Evolutionary conservation across 2,888 invertebrate genomes (phyloP).

Genomic region (Flexamia atlantica): DNA sequence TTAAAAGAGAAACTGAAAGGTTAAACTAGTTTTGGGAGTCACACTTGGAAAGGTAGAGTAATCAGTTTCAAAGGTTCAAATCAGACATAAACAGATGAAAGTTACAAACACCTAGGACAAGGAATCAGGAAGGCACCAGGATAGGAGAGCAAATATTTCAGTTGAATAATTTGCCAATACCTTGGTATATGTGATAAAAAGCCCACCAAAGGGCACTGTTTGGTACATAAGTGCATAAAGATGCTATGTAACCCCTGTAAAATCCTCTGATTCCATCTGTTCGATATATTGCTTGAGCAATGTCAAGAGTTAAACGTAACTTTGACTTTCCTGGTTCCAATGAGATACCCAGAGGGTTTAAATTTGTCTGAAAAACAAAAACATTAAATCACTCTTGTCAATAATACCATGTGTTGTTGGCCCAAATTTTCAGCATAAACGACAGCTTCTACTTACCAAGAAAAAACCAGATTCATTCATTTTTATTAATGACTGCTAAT

Average conservation of each 20-base stretch:
- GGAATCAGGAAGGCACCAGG: neutral
- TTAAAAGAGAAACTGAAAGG: too few species aligned
- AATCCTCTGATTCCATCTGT: constrained; percentile 92
- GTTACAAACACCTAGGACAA: neutral
- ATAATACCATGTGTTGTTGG: too few species aligned
- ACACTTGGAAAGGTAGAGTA: too few species aligned
- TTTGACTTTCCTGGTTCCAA: constrained; percentile 80
- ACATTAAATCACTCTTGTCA: neutral
- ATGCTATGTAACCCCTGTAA: constrained; percentile 95
- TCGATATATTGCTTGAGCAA: constrained; percentile 87
- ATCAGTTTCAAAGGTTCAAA: too few species aligned
- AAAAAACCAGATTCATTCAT: too few species aligned
- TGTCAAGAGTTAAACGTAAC: constrained; percentile 84
- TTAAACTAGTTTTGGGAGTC: too few species aligned
- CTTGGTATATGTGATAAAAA: constrained; percentile 95
- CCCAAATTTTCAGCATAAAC: too few species aligned
- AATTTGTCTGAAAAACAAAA: constrained; percentile 17
- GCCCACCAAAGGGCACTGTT: constrained; percentile 99
- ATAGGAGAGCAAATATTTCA: neutral
- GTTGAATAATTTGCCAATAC: constrained; percentile 75
- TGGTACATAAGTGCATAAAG: constrained; percentile 95
- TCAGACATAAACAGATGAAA: too few species aligned
- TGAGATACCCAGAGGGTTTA: constrained; percentile 86
- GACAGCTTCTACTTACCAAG: too few species aligned
- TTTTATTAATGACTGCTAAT: too few species aligned